A percentile compares a stretch with the other conserved stretches of the same genome.
phyloP scores from a whole-genome alignment of 2,888 invertebrate species.

The Chydorus sphaericus region DNA sequence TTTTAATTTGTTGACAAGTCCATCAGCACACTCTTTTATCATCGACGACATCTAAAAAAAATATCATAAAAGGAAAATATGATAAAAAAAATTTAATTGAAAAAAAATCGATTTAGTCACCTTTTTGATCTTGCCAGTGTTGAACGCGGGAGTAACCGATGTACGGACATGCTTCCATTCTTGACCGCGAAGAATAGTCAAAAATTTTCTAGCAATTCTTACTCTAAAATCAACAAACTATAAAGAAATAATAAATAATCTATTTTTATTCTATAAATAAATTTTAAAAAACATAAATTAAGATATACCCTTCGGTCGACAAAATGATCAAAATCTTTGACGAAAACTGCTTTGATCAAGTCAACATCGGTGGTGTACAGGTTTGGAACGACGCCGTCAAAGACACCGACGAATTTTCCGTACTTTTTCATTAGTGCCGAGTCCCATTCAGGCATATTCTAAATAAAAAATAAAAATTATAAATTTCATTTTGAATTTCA shows the following conservation, averaged over 20 bases:
- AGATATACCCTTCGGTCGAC: too few relatives aligned
- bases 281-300: too few relatives aligned
- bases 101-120: neutral
- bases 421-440: neutral
- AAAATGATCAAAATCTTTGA: too few relatives aligned
- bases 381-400: neutral
- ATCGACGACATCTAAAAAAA: constrained; percentile 4
- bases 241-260: too few relatives aligned
- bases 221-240: neutral
- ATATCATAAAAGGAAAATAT: neutral
- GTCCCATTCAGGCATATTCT: constrained; percentile 3
- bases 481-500: too few relatives aligned
- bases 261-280: too few relatives aligned
- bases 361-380: constrained; percentile 4
- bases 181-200: constrained; percentile 1
- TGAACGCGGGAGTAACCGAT: constrained; percentile 10
- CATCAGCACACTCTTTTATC: neutral
- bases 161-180: constrained; percentile 13
- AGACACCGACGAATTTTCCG: constrained; percentile 3
- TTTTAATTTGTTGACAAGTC: neutral
- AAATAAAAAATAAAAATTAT: neutral
- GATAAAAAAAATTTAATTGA: neutral
- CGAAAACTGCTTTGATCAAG: neutral
- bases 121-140: constrained; percentile 11
- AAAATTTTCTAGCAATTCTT: constrained; percentile 10